Base-by-base conservation (phyloP, 2,888 invertebrate species). In the Hemithea aestivaria region DNA sequence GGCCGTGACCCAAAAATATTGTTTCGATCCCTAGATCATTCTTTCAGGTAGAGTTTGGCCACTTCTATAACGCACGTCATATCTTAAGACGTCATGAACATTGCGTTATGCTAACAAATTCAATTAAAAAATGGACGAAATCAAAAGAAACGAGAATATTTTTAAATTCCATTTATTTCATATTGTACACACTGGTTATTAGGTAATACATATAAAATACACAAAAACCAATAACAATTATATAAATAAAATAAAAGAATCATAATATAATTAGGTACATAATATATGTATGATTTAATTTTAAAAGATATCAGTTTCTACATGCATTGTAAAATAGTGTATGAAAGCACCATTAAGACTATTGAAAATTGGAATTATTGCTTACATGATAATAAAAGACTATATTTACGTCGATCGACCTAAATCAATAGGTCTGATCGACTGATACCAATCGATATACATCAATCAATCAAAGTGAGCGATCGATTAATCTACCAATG, bases 1-100 rank as follows among this genome's bases (percentile, higher is more conserved):
- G 74, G 74, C 73, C 10, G 16, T 35, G 27, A 40, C 49, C 66
- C 66, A 66, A 66, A 37, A 54, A 40, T 42, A 58, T 56, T 32
- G 51, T 53, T 47, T 41, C 32, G 36, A 45, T 35, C n/a, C n/a
- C n/a, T n/a, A n/a, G n/a, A n/a, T n/a, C n/a, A 16, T 16, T 16
- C 16, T 2, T 5, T 16, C 16, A 16, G 16, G 16, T 16, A 16
- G n/a, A n/a, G n/a, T n/a, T n/a, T n/a, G n/a, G n/a, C n/a, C n/a
- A n/a, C n/a, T n/a, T 16, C 16, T 16, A 16, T 16, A 16, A 16
- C 16, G n/a, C n/a, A n/a, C n/a, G n/a, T n/a, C n/a, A n/a, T n/a
- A n/a, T n/a, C n/a, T n/a, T n/a, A n/a, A n/a, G n/a, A n/a, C n/a
- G n/a, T n/a, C n/a, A n/a, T n/a, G n/a, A n/a, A n/a, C n/a, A n/a